Evolutionary conservation across 1,140 invertebrate genomes (phyloP).

Genomic region (Eriocheir sinensis): DNA sequence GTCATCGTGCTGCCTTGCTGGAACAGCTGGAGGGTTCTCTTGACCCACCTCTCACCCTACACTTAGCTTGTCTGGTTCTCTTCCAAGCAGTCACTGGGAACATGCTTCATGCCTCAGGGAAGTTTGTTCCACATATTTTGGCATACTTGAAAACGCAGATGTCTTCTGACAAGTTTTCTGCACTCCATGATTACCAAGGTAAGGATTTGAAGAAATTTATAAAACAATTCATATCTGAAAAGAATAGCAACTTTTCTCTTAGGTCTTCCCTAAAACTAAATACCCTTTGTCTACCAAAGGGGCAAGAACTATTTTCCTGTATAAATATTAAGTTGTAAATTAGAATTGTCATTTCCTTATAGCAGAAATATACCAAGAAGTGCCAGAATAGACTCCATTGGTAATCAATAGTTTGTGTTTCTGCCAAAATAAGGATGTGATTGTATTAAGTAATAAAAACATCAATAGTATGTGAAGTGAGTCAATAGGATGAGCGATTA

Average conservation of each 20-base stretch:
- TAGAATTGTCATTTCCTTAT: background rate
- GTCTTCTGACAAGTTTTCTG: constrained; percentile 85
- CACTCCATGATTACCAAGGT: constrained; percentile 91
- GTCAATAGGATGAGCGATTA: too few relatives aligned
- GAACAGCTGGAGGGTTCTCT: constrained; percentile 88
- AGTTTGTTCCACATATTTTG: constrained; percentile 92
- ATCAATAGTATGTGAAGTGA: too few relatives aligned
- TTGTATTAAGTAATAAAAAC: too few relatives aligned
- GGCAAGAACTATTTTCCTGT: background rate
- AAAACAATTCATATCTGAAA: background rate
- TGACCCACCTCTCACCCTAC: constrained; percentile 92
- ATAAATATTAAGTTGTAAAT: background rate
- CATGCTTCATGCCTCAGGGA: constrained; percentile 94
- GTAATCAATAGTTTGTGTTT: too few relatives aligned
- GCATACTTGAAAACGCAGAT: constrained; percentile 88
- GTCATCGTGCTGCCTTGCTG: constrained; percentile 90
- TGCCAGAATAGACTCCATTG: background rate
- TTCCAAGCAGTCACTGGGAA: constrained; percentile 88
- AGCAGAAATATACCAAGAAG: background rate
- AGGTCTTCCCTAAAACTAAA: background rate
- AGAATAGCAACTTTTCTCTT: background rate
- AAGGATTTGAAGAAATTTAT: constrained; percentile 73
- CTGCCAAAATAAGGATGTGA: too few relatives aligned
- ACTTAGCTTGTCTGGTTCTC: constrained; percentile 90
- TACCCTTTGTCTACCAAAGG: background rate